phyloP scores from a whole-genome alignment of 2,888 invertebrate species.

The Dicroscelio sp. region DNA sequence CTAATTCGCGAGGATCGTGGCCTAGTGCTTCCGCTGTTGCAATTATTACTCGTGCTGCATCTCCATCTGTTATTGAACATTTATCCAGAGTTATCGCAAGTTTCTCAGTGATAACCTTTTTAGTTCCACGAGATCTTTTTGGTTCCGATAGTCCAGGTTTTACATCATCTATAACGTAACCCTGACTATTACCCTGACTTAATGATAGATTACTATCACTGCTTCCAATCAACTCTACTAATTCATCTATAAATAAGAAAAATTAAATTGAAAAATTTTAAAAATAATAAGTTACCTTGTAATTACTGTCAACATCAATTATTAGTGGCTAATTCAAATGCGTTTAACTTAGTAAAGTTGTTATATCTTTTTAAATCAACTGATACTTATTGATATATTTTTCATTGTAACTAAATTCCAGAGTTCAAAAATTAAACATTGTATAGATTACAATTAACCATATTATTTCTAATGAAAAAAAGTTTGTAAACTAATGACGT shows the following conservation, averaged over 20 bases:
- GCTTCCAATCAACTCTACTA: constrained; percentile 26
- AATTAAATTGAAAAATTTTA: not conserved
- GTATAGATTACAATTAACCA: no score
- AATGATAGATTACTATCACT: constrained; percentile 12
- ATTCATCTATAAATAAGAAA: constrained; percentile 41
- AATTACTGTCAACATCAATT: constrained; percentile 9
- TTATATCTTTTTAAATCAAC: no score
- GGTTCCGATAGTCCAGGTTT: constrained; percentile 14
- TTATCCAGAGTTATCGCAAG: constrained; percentile 78
- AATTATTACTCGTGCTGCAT: constrained; percentile 65
- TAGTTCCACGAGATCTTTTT: constrained; percentile 64
- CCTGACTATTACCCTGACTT: constrained; percentile 5
- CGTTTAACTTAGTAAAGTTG: no score
- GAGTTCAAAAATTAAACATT: no score
- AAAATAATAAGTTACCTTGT: not conserved
- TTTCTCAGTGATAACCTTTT: constrained; percentile 76
- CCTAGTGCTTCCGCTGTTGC: constrained; percentile 68
- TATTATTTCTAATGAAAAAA: no score
- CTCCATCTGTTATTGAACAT: constrained; percentile 70
- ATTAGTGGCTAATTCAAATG: no score
- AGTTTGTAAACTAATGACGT: no score
- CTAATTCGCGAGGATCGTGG: constrained; percentile 47
- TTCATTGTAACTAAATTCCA: no score
- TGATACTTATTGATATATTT: no score
- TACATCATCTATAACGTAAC: no score